Conservation (phyloP, 2,888 invertebrate genomes). For the Lasioglossum leucozonium region DNA sequence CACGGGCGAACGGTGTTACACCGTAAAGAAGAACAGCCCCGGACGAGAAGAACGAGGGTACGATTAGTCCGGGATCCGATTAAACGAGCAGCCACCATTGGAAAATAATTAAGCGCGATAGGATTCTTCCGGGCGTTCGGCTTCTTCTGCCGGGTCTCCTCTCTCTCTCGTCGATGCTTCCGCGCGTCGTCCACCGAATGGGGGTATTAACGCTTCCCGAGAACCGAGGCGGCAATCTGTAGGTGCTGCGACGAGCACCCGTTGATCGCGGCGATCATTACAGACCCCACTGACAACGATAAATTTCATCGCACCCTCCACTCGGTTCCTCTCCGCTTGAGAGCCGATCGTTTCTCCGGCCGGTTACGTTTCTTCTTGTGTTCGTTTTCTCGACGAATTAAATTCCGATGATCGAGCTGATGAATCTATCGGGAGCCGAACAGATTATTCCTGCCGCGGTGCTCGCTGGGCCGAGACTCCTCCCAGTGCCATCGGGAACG, state of each 20-base stretch:
- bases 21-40: constrained; percentile 45
- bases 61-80: constrained; percentile 70
- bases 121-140: constrained; percentile 63
- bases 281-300: constrained; percentile 54
- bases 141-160: constrained; percentile 49
- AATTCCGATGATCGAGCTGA: constrained; percentile 19
- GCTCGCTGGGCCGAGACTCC: background rate
- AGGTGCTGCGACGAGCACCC: constrained; percentile 35
- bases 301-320: constrained; percentile 43
- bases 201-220: constrained; percentile 38
- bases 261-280: constrained; percentile 61
- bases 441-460: background rate
- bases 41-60: constrained; percentile 31
- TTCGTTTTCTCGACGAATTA: constrained; percentile 31
- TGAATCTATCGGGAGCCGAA: background rate
- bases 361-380: background rate
- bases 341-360: constrained; percentile 20
- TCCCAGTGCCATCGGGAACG: background rate
- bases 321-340: constrained; percentile 28
- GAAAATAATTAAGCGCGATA: constrained; percentile 69
- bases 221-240: constrained; percentile 55
- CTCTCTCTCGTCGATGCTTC: constrained; percentile 32
- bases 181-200: constrained; percentile 31
- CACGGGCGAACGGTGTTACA: constrained; percentile 49
- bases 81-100: constrained; percentile 65